Evolutionary conservation across 2,113 vertebrate genomes (phyloP).

Genomic region (Empidonax traillii): DNA sequence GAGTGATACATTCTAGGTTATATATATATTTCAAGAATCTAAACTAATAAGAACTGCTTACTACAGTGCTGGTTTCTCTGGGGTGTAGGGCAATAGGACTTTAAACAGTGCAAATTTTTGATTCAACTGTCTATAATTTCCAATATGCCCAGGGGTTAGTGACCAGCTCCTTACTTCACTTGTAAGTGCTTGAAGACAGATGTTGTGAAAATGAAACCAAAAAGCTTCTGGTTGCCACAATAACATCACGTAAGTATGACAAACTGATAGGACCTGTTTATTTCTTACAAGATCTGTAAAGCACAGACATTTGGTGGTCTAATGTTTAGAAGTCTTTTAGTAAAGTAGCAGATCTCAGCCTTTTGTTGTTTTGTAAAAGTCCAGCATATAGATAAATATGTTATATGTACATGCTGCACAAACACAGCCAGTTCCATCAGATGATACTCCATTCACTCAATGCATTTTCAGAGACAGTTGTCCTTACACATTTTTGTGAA

Average conservation of each 20-base stretch:
- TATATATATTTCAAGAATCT: neutral
- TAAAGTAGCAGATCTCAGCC: neutral
- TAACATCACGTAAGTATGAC: neutral
- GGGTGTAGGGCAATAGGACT: neutral
- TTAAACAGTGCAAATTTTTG: neutral
- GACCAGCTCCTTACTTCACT: neutral
- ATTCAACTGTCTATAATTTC: neutral
- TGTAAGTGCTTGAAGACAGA: neutral
- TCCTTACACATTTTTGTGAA: neutral
- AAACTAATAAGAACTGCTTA: neutral
- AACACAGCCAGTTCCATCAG: neutral
- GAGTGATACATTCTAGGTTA: neutral
- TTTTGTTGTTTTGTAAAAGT: neutral
- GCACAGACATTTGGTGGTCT: neutral
- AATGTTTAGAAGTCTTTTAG: neutral
- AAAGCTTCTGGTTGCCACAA: neutral
- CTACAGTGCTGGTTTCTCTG: neutral
- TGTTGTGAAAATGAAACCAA: neutral
- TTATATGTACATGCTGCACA: neutral
- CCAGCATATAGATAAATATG: neutral
- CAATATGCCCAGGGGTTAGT: neutral
- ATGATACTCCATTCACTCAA: neutral
- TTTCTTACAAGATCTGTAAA: neutral
- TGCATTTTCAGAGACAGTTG: neutral
- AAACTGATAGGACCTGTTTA: neutral